A percentile compares a stretch with the other conserved stretches of the same genome.
Evolutionary conservation across 2,113 vertebrate genomes (phyloP).

Genomic region (Archilochus colubris): DNA sequence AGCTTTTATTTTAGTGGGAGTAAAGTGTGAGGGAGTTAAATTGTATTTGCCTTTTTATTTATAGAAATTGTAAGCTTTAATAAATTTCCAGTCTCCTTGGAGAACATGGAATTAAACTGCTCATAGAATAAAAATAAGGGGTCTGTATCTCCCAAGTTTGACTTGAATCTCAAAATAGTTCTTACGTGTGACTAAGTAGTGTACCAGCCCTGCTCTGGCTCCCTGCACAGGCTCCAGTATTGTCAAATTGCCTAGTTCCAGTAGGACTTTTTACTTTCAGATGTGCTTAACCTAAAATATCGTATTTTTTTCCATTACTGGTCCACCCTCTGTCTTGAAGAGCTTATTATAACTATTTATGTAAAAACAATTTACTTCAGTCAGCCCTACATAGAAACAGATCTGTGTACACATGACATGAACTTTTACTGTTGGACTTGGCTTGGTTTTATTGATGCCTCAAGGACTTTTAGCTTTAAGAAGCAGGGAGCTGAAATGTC

Average conservation of each 20-base stretch:
- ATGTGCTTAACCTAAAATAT: slow-evolving; percentile 32
- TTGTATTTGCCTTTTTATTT: neutral
- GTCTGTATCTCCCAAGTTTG: neutral
- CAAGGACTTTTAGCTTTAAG: slow-evolving; percentile 22
- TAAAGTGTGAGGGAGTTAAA: neutral
- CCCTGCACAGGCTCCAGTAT: neutral
- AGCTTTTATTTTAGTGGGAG: neutral
- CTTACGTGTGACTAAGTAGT: neutral
- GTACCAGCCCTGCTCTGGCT: slow-evolving; percentile 22
- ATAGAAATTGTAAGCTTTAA: neutral
- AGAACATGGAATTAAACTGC: neutral
- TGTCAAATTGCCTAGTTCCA: slow-evolving; percentile 35
- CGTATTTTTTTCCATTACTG: slow-evolving; percentile 31
- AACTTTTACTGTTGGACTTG: neutral
- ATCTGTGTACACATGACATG: neutral
- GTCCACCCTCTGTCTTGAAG: slow-evolving; percentile 25
- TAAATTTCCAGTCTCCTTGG: neutral
- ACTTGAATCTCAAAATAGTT: neutral
- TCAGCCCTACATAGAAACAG: neutral
- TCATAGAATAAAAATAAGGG: neutral
- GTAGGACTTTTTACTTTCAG: neutral
- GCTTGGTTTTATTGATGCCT: slow-evolving; percentile 51
- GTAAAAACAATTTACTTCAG: neutral
- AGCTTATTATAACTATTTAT: slow-evolving; percentile 21
- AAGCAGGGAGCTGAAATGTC: slow-evolving; percentile 16